These are phyloP conservation scores for Epinotia brunnichana DNA, from an alignment of 2,888 invertebrate genomes.

Conservation along the genomic window DNA sequence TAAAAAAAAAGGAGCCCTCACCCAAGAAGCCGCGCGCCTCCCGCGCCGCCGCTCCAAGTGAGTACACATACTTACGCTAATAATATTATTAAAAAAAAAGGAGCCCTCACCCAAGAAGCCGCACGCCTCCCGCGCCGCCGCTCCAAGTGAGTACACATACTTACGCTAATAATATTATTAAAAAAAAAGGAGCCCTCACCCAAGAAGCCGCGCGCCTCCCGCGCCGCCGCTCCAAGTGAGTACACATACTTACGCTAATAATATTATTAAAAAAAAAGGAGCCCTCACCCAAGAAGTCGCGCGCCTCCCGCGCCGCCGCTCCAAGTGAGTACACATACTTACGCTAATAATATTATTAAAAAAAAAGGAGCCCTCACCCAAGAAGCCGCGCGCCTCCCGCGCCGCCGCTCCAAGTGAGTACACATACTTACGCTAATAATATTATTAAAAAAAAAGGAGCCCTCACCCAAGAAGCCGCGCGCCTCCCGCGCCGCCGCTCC, in stretches of 20 bases:
- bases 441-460: no score
- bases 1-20: no score
- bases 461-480: constrained; percentile 34
- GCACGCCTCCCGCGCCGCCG: constrained; percentile 12
- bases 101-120: constrained; percentile 36
- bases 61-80: not conserved
- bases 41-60: constrained; percentile 5
- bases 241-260: not conserved
- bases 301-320: constrained; percentile 8
- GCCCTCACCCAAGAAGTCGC: constrained; percentile 35
- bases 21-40: constrained; percentile 30
- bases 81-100: no score
- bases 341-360: no score
- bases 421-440: no score
- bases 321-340: not conserved
- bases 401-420: constrained; percentile 5
- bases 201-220: constrained; percentile 26
- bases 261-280: no score
- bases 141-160: not conserved
- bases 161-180: no score
- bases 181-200: no score
- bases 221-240: constrained; percentile 6
- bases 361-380: no score
- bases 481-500: constrained; percentile 4
- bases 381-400: constrained; percentile 25